Percentiles rank a stretch among this genome's conserved stretches.
These are phyloP conservation scores for Sphaerophoria taeniata DNA, from an alignment of 2,888 invertebrate species.

Conservation along the genomic window DNA sequence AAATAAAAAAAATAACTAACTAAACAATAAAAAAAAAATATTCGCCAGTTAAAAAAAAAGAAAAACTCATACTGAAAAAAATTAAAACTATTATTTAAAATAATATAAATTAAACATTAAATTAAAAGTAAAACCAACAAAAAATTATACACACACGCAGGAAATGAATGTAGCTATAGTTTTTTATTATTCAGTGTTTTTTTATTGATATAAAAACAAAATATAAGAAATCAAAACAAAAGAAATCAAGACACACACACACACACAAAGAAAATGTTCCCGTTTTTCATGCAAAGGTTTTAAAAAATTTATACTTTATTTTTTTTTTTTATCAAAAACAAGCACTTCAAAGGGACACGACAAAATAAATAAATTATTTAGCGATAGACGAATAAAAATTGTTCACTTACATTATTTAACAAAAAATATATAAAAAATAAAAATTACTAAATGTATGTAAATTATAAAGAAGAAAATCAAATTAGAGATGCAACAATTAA, in stretches of 20 bases:
- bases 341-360: conserved; percentile 15
- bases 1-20: conserved; percentile 53
- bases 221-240: background rate
- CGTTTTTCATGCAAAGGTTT: background rate
- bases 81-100: conserved; percentile 64
- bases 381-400: background rate
- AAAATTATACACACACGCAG: conserved; percentile 73
- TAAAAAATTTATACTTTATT: background rate
- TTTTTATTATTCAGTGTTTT: conserved; percentile 45
- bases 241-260: conserved; percentile 22
- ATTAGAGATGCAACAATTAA: background rate
- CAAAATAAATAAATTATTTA: background rate
- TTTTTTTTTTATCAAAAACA: conserved; percentile 7
- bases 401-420: conserved; percentile 14
- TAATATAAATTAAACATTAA: conserved; percentile 75
- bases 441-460: conserved; percentile 18
- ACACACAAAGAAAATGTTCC: conserved; percentile 7
- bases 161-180: conserved; percentile 76
- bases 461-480: background rate
- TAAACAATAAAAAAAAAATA: conserved; percentile 67
- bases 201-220: conserved; percentile 27
- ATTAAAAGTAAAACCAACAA: conserved; percentile 75
- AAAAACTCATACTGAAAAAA: conserved; percentile 13
- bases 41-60: conserved; percentile 65
- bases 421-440: background rate